These are phyloP conservation scores for Zoanthus solanderi DNA, from an alignment of 92 coral and sea anemone genomes.

Conservation along the genomic window DNA sequence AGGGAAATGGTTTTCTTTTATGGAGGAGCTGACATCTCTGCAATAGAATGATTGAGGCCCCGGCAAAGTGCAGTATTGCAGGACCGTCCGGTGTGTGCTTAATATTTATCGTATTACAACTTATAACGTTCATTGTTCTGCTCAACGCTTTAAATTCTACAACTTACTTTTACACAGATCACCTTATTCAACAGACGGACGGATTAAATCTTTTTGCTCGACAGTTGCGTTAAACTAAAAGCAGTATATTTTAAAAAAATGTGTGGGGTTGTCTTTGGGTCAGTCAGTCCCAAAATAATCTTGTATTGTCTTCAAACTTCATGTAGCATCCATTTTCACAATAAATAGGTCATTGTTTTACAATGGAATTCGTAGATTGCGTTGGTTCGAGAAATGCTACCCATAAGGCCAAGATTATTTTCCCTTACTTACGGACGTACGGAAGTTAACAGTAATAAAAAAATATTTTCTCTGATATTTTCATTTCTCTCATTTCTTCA, in stretches of 20 bases:
- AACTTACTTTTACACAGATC: background rate
- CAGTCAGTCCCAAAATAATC: background rate
- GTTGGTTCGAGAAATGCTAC: background rate
- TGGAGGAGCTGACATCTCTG: background rate
- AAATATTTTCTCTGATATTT: background rate
- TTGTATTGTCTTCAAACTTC: slow-evolving; percentile 17
- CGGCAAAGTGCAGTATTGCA: background rate
- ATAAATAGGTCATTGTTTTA: slow-evolving; percentile 39
- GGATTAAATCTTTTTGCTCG: background rate
- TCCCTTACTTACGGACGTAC: background rate
- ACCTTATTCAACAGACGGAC: background rate
- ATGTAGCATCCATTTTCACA: slow-evolving; percentile 17
- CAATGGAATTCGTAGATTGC: slow-evolving; percentile 22
- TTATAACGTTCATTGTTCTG: slow-evolving; percentile 27
- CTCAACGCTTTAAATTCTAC: background rate
- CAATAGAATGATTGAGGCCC: background rate
- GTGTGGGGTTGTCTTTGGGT: background rate
- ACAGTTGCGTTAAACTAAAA: background rate
- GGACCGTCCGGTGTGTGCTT: slow-evolving; percentile 23
- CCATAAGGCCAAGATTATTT: background rate
- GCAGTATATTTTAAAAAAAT: background rate
- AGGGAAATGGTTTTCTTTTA: background rate
- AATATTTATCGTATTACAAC: slow-evolving; percentile 37
- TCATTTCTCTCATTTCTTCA: background rate
- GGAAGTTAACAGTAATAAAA: slow-evolving; percentile 18